A percentile compares a stretch with the other conserved stretches of the same genome.
These are phyloP conservation scores for Thermophis baileyi DNA, from an alignment of 2,113 vertebrate species.

Conservation along the genomic window DNA sequence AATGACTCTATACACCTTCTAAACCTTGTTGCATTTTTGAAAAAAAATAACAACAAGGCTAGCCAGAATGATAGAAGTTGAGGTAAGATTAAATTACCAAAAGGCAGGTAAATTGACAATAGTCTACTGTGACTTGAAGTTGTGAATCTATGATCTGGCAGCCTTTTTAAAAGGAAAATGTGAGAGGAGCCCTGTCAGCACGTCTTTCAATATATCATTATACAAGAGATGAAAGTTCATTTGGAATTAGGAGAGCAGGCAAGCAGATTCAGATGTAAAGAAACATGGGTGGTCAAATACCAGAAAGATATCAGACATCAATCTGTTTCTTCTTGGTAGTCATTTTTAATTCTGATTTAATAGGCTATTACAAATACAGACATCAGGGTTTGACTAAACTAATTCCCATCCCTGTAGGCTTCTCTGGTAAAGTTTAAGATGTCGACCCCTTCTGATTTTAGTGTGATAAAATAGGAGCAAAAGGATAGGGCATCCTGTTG, in stretches of 20 bases:
- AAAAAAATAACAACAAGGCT: conserved; percentile 37
- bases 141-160: conserved; percentile 68
- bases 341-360: conserved; percentile 28
- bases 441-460: background rate
- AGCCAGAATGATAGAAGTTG: conserved; percentile 50
- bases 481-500: background rate
- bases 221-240: conserved; percentile 64
- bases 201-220: conserved; percentile 63
- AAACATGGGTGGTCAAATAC: conserved; percentile 55
- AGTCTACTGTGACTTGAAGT: conserved; percentile 52
- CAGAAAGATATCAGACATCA: conserved; percentile 12
- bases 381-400: background rate
- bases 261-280: conserved; percentile 46
- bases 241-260: conserved; percentile 57
- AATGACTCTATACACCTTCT: conserved; percentile 48
- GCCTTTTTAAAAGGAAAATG: conserved; percentile 64
- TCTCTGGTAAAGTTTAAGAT: background rate
- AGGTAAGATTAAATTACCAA: conserved; percentile 60
- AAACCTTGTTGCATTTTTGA: conserved; percentile 17
- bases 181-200: conserved; percentile 59
- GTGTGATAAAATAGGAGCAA: background rate
- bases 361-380: background rate
- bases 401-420: background rate
- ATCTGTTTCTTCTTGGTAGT: conserved; percentile 39
- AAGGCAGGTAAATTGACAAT: conserved; percentile 62